These are phyloP conservation scores for Aphelenchoides fujianensis DNA, from an alignment of 1,140 invertebrate species.

Conservation along the genomic window DNA sequence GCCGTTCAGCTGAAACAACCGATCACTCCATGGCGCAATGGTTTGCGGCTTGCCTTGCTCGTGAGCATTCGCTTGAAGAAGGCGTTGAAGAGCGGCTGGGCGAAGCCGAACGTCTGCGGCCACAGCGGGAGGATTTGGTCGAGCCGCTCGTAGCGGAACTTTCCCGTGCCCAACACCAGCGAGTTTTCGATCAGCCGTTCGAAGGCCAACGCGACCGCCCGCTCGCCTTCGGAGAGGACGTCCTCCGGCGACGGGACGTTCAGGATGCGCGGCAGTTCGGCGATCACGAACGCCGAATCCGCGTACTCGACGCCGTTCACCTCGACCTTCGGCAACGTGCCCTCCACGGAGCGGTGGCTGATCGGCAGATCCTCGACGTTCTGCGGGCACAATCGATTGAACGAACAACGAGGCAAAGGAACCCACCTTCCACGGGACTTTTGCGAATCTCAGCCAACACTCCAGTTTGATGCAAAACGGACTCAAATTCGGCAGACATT, in stretches of 20 bases:
- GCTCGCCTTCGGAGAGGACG: constrained; percentile 75
- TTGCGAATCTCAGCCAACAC: constrained; percentile 82
- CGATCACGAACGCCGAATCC: constrained; percentile 82
- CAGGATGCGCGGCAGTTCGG: constrained; percentile 68
- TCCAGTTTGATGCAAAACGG: constrained; percentile 89
- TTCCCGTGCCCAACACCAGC: constrained; percentile 9
- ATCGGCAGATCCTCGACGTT: constrained; percentile 21
- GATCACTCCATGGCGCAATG: neutral
- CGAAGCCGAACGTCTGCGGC: constrained; percentile 18
- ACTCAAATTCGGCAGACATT: constrained; percentile 79
- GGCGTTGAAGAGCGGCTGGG: constrained; percentile 5
- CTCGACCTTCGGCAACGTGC: constrained; percentile 80
- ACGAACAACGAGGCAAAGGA: too few relatives aligned
- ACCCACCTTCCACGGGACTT: constrained; percentile 64
- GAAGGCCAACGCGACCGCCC: constrained; percentile 80
- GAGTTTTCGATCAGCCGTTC: constrained; percentile 91
- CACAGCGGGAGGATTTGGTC: constrained; percentile 23
- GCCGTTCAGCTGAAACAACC: constrained; percentile 23
- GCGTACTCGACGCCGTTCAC: constrained; percentile 67
- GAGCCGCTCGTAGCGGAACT: constrained; percentile 28
- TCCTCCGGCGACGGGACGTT: constrained; percentile 74
- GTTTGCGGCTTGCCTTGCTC: neutral
- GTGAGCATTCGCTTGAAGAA: neutral
- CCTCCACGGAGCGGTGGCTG: constrained; percentile 73
- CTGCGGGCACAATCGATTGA: too few relatives aligned